These are phyloP conservation scores for Anastrepha obliqua DNA, from an alignment of 1,140 invertebrate species.

Conservation along the genomic window DNA sequence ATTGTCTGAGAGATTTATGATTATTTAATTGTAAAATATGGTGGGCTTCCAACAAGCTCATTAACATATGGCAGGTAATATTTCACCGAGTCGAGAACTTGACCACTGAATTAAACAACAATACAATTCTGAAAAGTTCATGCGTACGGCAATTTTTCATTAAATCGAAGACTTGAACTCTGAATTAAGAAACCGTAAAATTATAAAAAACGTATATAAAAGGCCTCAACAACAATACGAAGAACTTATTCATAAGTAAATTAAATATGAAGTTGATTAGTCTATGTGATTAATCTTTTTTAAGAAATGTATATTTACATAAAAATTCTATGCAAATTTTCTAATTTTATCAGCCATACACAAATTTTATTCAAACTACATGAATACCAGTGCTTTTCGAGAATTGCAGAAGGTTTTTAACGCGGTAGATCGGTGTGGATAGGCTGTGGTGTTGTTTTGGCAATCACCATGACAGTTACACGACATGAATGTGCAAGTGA, in stretches of 20 bases:
- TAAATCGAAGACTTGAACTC: neutral
- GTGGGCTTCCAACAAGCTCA: neutral
- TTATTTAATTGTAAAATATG: neutral
- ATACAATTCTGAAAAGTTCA: neutral
- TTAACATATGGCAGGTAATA: neutral
- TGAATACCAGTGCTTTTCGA: too few species aligned
- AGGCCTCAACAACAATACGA: neutral
- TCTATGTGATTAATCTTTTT: too few species aligned
- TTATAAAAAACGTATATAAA: neutral
- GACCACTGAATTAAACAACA: neutral
- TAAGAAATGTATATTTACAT: too few species aligned
- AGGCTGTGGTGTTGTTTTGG: too few species aligned
- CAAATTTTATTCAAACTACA: too few species aligned
- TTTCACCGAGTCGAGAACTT: neutral
- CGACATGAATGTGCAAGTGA: too few species aligned
- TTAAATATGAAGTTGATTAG: neutral
- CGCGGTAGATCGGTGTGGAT: too few species aligned
- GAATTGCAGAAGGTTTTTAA: too few species aligned
- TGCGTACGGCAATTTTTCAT: neutral
- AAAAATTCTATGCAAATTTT: too few species aligned
- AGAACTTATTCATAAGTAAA: neutral
- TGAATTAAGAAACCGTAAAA: neutral
- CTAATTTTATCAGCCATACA: too few species aligned
- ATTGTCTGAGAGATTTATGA: neutral
- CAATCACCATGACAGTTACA: too few species aligned